Percentiles rank a stretch among this genome's conserved stretches.
Conservation (phyloP, 92 coral and sea anemone species). For the Parazoanthus darwini region DNA sequence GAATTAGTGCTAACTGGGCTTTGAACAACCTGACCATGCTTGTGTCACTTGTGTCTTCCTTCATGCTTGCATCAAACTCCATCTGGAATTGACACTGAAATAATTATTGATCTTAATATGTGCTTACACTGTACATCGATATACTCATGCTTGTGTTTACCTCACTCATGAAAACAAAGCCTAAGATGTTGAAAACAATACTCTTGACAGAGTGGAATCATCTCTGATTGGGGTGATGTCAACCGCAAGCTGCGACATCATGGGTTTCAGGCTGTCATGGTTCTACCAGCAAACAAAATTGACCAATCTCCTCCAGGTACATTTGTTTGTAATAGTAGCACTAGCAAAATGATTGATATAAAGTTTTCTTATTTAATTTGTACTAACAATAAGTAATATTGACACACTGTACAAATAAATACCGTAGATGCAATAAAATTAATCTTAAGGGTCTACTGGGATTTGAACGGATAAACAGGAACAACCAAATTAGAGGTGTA, state of each 20-base stretch:
- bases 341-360: not conserved
- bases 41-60: too few species aligned
- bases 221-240: slow-evolving; percentile 85
- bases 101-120: not conserved
- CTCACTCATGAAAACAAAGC: not conserved
- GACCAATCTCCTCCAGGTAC: slow-evolving; percentile 77
- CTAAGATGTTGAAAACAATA: not conserved
- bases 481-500: too few species aligned
- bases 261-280: slow-evolving; percentile 93
- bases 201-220: slow-evolving; percentile 70
- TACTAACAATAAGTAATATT: too few species aligned
- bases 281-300: slow-evolving; percentile 68
- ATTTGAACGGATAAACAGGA: too few species aligned
- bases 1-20: too few species aligned
- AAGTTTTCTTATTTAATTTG: too few species aligned
- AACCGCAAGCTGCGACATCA: slow-evolving; percentile 89
- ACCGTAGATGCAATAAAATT: too few species aligned
- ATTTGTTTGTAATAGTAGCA: not conserved
- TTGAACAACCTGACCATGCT: too few species aligned
- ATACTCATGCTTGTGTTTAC: not conserved
- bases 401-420: too few species aligned
- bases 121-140: too few species aligned
- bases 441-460: too few species aligned
- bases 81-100: not conserved
- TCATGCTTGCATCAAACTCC: too few species aligned